Base-by-base conservation (phyloP, 2,113 vertebrate genomes). In the Nothobranchius kuhntae region DNA sequence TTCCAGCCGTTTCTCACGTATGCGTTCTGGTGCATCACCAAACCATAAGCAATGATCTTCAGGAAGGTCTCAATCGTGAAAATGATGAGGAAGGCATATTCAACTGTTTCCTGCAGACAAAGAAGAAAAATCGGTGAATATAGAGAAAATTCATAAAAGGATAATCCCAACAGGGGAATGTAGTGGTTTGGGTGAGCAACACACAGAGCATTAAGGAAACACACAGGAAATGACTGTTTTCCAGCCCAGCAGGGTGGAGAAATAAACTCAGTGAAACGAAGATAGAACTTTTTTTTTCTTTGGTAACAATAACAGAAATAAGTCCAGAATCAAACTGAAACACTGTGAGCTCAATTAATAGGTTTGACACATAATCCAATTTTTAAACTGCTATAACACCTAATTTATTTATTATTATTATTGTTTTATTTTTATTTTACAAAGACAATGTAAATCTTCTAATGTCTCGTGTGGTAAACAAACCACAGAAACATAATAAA, bases 21-120 rank as follows among this genome's bases (percentile, higher is more conserved):
- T 0, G 98, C 96, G 55, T 96, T 98, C 91, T 98, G 96, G 83
- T 99, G 98, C 90, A 98, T 95, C 90, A 98, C 94, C 93, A 99
- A 92, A 94, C 98, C 98, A 76, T 99, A 99, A 2, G 98, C 98
- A 73, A 99, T 96, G 89, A 99, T 99, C 95, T 99, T 99, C 93
- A 99, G 94, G 94, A 97, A 98, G 77, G 98, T 99, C 92, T 99
- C 98, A 77, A 99, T 95, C 86, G 97, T 99, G 95, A 99, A 99
- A 94, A 99, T 96, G 90, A 99, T 97, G 91, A 99, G 96, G 95
- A 99, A 99, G 95, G 96, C 97, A 96, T 99, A 99, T 95, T 99
- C 98, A 90, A 99, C 98, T 94, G 97, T 98, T 96, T 99, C 98
- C 98, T 99, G 92, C 60, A 81, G 82, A 84, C 75, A 90, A 81